These are phyloP conservation scores for Microctenopoma lineatum DNA, from an alignment of 2,797 vertebrate species.

Conservation along the genomic window DNA sequence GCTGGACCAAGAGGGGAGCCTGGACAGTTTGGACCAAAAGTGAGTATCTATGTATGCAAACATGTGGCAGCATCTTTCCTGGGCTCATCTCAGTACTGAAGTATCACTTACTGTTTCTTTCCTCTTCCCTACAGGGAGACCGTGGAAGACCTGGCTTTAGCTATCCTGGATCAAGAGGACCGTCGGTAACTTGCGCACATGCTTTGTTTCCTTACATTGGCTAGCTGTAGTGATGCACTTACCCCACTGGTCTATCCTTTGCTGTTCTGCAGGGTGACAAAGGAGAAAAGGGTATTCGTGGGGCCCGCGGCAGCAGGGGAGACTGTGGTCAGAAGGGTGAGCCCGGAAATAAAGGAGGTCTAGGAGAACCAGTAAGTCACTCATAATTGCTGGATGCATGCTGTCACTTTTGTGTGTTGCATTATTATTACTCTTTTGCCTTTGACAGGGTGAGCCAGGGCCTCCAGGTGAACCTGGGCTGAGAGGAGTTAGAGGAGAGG, in stretches of 20 bases:
- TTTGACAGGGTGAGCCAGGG: constrained; percentile 81
- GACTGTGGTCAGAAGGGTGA: constrained; percentile 91
- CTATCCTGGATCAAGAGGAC: constrained; percentile 91
- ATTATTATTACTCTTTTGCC: constrained; percentile 20
- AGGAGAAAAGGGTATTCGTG: constrained; percentile 86
- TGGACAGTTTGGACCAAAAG: constrained; percentile 88
- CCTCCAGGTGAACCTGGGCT: constrained; percentile 76
- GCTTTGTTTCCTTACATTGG: neutral
- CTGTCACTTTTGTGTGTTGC: neutral
- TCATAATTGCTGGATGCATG: neutral
- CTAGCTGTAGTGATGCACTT: neutral
- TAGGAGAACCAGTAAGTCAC: constrained; percentile 83
- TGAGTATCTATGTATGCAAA: constrained; percentile 51
- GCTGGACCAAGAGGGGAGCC: constrained; percentile 90
- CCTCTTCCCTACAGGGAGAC: constrained; percentile 84
- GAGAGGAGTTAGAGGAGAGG: constrained; percentile 74
- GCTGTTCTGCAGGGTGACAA: constrained; percentile 86
- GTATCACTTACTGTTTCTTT: constrained; percentile 18
- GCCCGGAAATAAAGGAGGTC: constrained; percentile 85
- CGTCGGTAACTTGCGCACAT: constrained; percentile 74
- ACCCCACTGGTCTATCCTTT: constrained; percentile 1
- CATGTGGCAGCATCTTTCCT: neutral
- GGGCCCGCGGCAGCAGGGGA: constrained; percentile 89
- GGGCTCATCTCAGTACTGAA: neutral
- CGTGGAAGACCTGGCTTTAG: constrained; percentile 92